phyloP scores from a whole-genome alignment of 1,140 invertebrate species.

The Cotesia chilonis region DNA sequence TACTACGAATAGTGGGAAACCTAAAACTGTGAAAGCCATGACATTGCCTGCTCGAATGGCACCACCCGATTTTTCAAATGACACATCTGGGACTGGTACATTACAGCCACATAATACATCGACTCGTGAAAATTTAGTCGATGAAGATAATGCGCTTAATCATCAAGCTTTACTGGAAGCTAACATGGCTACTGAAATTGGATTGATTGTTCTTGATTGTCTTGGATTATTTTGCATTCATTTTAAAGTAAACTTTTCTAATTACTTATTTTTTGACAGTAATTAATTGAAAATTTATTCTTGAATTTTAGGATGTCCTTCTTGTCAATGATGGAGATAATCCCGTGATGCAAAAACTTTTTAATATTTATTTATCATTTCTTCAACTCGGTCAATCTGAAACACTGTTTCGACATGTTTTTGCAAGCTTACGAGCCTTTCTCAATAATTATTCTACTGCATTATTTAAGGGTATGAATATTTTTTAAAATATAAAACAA shows the following conservation, averaged over 20 bases:
- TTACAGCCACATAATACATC: constrained; percentile 64
- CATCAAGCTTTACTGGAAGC: constrained; percentile 81
- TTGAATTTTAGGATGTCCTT: constrained; percentile 78
- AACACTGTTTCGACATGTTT: constrained; percentile 86
- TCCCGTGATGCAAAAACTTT: constrained; percentile 78
- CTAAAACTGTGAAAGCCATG: constrained; percentile 71
- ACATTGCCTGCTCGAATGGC: constrained; percentile 83
- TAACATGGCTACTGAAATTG: constrained; percentile 90
- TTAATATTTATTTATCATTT: constrained; percentile 85
- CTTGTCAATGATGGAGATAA: constrained; percentile 78
- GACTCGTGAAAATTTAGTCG: constrained; percentile 68
- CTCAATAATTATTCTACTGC: constrained; percentile 89
- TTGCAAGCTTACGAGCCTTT: constrained; percentile 88
- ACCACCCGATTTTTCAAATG: constrained; percentile 71
- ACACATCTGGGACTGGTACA: constrained; percentile 66
- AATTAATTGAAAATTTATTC: constrained; percentile 10
- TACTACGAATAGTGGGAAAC: constrained; percentile 65
- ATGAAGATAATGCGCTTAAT: constrained; percentile 70
- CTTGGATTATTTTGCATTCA: constrained; percentile 85
- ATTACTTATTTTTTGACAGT: no score
- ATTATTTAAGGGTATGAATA: constrained; percentile 76
- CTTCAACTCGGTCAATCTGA: constrained; percentile 91
- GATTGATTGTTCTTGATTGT: constrained; percentile 85
- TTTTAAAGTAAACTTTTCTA: constrained; percentile 68
- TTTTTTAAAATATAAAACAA: not conserved